Base-by-base conservation (phyloP, 2,888 invertebrate species). In the Elysia crispata region DNA sequence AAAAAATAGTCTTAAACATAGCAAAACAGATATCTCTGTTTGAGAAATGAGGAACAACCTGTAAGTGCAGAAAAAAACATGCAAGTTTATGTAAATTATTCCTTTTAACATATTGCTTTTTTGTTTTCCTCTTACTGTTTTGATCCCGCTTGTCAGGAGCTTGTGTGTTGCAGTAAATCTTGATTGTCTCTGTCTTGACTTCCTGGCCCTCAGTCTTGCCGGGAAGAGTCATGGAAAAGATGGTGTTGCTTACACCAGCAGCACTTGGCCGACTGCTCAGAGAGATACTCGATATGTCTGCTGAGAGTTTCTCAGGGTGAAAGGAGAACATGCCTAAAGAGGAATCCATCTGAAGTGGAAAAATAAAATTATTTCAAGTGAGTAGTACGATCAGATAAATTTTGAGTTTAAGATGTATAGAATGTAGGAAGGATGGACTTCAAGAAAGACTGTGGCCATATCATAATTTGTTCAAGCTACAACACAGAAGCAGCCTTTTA, bases 321-420 rank as follows among this genome's bases (percentile, higher is more conserved):
- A 80, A 80, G 20, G 80, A 67, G 64, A 80, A 80, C 49, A 62
- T 76, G 72, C 80, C 76, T 31, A 76, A 49, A 6, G 76, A 54
- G 15, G 80, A 69, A n/a, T 80, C 76, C 28, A 54, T 76, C 79
- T 79, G 69, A 18, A 79, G 75, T 13, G 15, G 15, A n/a, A 18
- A 33, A 15, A 33, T 3, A 49, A 49, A 5, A 49, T 67, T 28
- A 67, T 6, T 67, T 23, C 28, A n/a, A n/a, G n/a, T n/a, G n/a
- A 13, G 23, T 20, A 15, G 23, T 23, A 20, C 11, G 15, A 20
- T 64, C 11, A 20, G 23, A 20, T 13, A 64, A 23, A 64, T 23
- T 15, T 15, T 13, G 18, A 54, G 18, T 18, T 54, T 54, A 15
- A 13, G 13, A 15, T 54, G 18, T 15, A 54, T 54, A 54, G 18